phyloP scores from a whole-genome alignment of 2,888 invertebrate species.

The Eulithis prunata region DNA sequence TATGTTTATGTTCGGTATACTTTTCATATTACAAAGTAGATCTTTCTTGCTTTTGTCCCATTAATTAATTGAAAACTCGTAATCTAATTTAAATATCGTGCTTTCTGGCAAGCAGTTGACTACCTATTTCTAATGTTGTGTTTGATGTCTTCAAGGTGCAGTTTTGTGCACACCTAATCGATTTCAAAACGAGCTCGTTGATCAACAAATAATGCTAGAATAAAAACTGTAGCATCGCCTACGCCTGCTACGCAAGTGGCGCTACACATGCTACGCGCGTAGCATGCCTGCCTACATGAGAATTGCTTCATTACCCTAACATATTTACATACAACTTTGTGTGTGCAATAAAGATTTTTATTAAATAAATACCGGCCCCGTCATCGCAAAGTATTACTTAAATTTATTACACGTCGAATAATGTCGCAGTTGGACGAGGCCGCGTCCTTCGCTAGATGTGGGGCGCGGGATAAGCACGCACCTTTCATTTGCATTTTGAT shows the following conservation, averaged over 20 bases:
- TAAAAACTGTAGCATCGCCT: not conserved
- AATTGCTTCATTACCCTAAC: constrained; percentile 5
- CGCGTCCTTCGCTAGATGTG: constrained; percentile 79
- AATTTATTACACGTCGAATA: constrained; percentile 48
- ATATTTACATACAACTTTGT: constrained; percentile 22
- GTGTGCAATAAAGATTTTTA: constrained; percentile 29
- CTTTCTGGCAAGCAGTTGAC: no score
- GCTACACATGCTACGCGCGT: constrained; percentile 16
- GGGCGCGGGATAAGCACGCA: constrained; percentile 77
- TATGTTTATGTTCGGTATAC: constrained; percentile 56
- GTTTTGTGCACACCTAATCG: no score
- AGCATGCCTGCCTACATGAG: constrained; percentile 2
- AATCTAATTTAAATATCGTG: no score
- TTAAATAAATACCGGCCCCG: constrained; percentile 32
- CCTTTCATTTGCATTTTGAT: constrained; percentile 81
- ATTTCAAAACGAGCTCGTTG: no score
- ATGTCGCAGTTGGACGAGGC: constrained; percentile 61
- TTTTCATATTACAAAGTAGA: no score
- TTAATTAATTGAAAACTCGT: no score
- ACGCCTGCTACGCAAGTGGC: constrained; percentile 7
- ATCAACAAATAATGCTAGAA: no score
- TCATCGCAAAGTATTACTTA: constrained; percentile 39
- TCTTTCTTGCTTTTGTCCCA: no score
- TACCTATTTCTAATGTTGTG: no score
- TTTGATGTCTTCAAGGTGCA: no score